Conservation (phyloP, 2,888 invertebrate species). For the Ethmia dodecea region DNA sequence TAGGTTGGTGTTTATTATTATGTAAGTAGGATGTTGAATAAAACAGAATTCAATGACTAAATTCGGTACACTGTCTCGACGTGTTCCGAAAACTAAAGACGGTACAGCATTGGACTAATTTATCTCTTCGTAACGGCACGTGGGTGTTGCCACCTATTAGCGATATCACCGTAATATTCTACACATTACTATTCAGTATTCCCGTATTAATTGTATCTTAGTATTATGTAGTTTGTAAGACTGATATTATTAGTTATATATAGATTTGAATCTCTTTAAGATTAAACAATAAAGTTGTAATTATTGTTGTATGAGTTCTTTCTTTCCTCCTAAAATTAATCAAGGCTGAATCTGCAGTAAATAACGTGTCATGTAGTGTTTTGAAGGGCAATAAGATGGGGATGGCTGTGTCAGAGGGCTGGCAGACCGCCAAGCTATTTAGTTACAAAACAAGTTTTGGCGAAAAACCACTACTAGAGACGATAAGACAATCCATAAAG, state of each 20-base stretch:
- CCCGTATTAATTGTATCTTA: no score
- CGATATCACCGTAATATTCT: no score
- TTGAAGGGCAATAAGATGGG: constrained; percentile 35
- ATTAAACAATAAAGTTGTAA: constrained; percentile 12
- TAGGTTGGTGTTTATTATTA: no score
- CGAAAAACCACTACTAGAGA: constrained; percentile 23
- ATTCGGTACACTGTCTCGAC: no score
- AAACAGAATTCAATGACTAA: no score
- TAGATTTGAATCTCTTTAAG: constrained; percentile 30
- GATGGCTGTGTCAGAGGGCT: constrained; percentile 38
- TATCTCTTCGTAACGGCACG: no score
- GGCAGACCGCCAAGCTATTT: constrained; percentile 52
- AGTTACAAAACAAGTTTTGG: constrained; percentile 41
- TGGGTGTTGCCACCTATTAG: no score
- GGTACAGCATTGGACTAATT: no score
- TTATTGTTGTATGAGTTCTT: constrained; percentile 8
- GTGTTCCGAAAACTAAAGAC: no score
- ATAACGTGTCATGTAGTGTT: constrained; percentile 29
- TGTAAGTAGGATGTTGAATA: no score
- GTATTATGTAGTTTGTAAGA: no score
- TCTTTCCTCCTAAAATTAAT: background rate
- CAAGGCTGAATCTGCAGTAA: background rate
- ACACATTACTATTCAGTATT: no score
- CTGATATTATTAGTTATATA: constrained; percentile 14
- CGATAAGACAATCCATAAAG: constrained; percentile 18